Conservation (phyloP, 2,888 invertebrate genomes). For the Cordilura impudica region DNA sequence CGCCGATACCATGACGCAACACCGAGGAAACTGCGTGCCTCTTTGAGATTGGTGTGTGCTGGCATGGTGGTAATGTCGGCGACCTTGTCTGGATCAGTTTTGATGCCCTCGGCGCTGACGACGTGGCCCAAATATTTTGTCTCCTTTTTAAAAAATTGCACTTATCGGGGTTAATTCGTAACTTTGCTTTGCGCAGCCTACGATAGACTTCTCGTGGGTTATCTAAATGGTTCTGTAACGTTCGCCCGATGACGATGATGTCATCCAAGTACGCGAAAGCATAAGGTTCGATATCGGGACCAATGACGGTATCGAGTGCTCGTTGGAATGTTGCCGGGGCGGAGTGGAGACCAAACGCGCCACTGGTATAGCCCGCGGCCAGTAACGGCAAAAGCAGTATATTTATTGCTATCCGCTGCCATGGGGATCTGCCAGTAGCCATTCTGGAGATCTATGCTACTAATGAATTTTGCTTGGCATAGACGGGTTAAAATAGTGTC, state of each 20-base stretch:
- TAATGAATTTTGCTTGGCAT: too few species aligned
- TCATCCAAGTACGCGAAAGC: not conserved
- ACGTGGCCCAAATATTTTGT: too few species aligned
- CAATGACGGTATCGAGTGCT: too few species aligned
- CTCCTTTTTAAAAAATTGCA: too few species aligned
- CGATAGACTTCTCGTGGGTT: not conserved
- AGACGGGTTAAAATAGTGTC: too few species aligned
- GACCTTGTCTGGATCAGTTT: too few species aligned
- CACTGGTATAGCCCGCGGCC: slow-evolving; percentile 25
- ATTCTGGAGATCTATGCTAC: slow-evolving; percentile 1
- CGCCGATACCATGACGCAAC: not conserved
- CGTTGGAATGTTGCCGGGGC: slow-evolving; percentile 1
- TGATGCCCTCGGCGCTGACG: too few species aligned
- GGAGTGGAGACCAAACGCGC: slow-evolving; percentile 28
- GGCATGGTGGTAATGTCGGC: too few species aligned
- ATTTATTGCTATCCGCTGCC: slow-evolving; percentile 9
- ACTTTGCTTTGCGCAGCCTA: not conserved
- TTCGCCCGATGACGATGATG: not conserved
- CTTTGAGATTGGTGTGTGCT: not conserved
- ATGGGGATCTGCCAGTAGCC: slow-evolving; percentile 10
- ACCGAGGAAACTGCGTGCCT: not conserved
- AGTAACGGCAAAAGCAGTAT: slow-evolving; percentile 11
- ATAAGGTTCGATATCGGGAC: not conserved
- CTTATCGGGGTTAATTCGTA: too few species aligned
- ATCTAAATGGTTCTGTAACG: not conserved